phyloP scores from a whole-genome alignment of 2,113 vertebrate species.

The Leucosticte australis region DNA sequence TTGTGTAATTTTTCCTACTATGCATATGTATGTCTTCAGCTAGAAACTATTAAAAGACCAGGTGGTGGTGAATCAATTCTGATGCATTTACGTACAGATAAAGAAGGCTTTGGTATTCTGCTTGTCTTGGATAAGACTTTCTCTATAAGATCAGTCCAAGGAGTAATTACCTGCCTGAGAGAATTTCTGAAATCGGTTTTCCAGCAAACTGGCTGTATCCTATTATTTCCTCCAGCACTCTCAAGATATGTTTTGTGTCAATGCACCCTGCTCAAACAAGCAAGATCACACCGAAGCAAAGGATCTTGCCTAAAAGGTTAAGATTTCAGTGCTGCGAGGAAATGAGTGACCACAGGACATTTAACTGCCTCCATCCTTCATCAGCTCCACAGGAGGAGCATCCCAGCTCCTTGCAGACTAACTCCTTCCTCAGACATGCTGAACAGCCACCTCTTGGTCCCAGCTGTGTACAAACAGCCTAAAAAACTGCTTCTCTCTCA shows the following conservation, averaged over 20 bases:
- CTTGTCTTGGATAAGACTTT: not conserved
- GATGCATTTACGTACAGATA: accelerated
- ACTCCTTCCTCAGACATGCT: not conserved
- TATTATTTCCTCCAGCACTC: not conserved
- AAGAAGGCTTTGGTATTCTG: not conserved
- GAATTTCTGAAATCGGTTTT: not conserved
- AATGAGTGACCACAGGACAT: not conserved
- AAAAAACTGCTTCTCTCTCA: not conserved
- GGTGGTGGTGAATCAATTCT: not conserved
- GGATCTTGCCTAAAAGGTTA: not conserved
- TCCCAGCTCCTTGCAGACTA: not conserved
- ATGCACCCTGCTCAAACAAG: not conserved
- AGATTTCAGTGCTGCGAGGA: not conserved
- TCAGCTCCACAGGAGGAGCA: not conserved
- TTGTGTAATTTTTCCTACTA: not conserved
- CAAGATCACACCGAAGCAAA: not conserved
- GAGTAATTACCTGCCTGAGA: constrained; percentile 20
- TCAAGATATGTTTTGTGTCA: not conserved
- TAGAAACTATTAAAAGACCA: not conserved
- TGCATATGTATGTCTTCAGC: not conserved
- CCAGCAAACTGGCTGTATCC: not conserved
- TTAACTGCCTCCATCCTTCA: not conserved
- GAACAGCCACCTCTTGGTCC: not conserved
- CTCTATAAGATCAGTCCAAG: not conserved
- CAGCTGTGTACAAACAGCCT: not conserved